phyloP scores from a whole-genome alignment of 2,888 invertebrate species.

The Lasioglossum vierecki region DNA sequence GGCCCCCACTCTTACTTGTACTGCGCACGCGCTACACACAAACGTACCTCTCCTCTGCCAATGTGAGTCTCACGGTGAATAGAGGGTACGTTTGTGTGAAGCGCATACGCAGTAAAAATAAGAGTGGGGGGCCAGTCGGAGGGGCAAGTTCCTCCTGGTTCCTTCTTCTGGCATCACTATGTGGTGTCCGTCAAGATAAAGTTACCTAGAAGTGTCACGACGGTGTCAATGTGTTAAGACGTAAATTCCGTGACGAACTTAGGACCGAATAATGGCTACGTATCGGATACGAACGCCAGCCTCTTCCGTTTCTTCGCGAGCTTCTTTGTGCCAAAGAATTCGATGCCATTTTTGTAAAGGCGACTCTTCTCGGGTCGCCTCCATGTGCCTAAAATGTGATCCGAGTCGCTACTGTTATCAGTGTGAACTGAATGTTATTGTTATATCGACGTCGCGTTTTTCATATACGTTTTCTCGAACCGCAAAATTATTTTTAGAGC shows the following conservation, averaged over 20 bases:
- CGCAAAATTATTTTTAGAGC: slow-evolving; percentile 21
- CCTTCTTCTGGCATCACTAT: too few species aligned
- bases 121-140: too few species aligned
- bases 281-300: slow-evolving; percentile 9
- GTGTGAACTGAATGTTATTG: slow-evolving; percentile 45
- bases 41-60: too few species aligned
- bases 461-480: slow-evolving; percentile 22
- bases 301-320: slow-evolving; percentile 62
- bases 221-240: slow-evolving; percentile 6
- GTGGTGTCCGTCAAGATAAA: too few species aligned
- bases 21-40: too few species aligned
- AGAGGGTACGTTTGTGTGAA: too few species aligned
- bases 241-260: slow-evolving; percentile 7
- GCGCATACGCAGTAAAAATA: too few species aligned
- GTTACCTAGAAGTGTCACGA: too few species aligned
- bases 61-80: too few species aligned
- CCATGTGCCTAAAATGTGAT: slow-evolving; percentile 70
- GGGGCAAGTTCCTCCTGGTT: too few species aligned
- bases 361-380: slow-evolving; percentile 64
- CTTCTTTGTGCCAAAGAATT: slow-evolving; percentile 66
- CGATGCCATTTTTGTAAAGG: slow-evolving; percentile 55
- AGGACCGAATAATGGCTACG: slow-evolving; percentile 13
- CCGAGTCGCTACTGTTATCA: slow-evolving; percentile 43
- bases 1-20: too few species aligned
- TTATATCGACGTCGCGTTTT: slow-evolving; percentile 37